Base-by-base conservation (phyloP, 2,888 invertebrate species). In the Synergus itoensis region DNA sequence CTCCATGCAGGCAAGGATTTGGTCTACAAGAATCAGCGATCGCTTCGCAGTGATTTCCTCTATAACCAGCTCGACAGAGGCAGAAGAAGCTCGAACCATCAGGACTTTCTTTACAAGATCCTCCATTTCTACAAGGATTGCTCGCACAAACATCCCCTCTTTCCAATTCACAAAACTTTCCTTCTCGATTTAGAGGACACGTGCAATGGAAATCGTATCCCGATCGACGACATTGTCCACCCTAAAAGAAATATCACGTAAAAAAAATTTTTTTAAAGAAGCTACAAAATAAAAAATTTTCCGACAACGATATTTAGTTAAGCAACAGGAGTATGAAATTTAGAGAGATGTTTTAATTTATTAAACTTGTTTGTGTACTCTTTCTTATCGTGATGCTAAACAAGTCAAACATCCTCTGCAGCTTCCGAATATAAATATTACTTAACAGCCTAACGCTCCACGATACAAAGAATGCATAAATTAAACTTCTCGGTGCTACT, bases 11-110 rank as follows among this genome's bases (percentile, higher is more conserved):
- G 88, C 99, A 99, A n/a, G 98, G 98, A 92, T 98, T 98, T 0
- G 98, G 97, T 81, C 98, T 94, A 89, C 99, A 99, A 0, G 97
- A 97, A 90, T 98, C 98, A 0, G 97, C 96, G 4, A 96, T 94
- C 28, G 96, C 95, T 93, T 98, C 98, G 91, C 99, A 99, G 85
- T 96, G 96, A 91, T 96, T 97, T 3, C 99, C 99, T 14, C 97
- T 95, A 91, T 97, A 99, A 0, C 98, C 98, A 2, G 97, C 96
- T 2, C 98, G 95, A 90, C 99, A 99, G 1, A 97, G 93, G 88
- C 99, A 99, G 92, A 97, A 98, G 94, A 97, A 98, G 45, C 97
- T 96, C 43, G 96, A 96, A 69, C 96, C 96, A 88, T 98, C 97
- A 0, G 96, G 95, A 89, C 97, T 97, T 89, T 97, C 97, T 85